These are phyloP conservation scores for Caenorhabditis sp. DNA, from an alignment of 2,888 invertebrate genomes.

Conservation along the genomic window DNA sequence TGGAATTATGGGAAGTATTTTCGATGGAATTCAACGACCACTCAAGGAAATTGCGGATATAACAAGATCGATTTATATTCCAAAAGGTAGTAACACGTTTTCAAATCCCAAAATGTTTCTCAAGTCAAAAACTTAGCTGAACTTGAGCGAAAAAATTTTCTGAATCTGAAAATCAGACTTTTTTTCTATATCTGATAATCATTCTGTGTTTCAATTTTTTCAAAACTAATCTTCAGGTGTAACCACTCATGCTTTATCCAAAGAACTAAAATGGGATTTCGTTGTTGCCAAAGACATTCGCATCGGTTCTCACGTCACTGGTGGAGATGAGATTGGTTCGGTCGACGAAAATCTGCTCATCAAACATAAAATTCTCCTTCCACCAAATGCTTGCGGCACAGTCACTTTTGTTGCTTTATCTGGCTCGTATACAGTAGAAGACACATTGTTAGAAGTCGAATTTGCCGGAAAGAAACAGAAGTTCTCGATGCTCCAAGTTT, in stretches of 20 bases:
- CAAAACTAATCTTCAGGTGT: conserved; percentile 73
- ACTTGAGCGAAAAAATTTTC: no score
- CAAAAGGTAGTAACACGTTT: conserved; percentile 73
- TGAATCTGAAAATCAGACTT: no score
- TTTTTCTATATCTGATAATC: no score
- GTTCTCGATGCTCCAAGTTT: conserved; percentile 88
- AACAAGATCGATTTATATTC: conserved; percentile 96
- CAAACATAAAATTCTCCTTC: conserved; percentile 93
- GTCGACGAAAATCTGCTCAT: conserved; percentile 97
- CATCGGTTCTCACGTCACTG: conserved; percentile 90
- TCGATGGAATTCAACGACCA: conserved; percentile 99
- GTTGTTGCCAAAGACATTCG: conserved; percentile 77
- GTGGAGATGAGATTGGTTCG: conserved; percentile 85
- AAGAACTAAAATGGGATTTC: conserved; percentile 88
- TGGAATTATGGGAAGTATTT: conserved; percentile 98
- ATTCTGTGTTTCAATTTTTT: background rate
- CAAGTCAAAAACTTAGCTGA: no score
- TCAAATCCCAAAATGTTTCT: no score
- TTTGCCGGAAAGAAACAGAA: conserved; percentile 92
- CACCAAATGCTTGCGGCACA: conserved; percentile 92
- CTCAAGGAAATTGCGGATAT: conserved; percentile 90
- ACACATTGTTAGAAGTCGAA: conserved; percentile 93
- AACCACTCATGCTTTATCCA: conserved; percentile 86
- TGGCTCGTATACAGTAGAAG: conserved; percentile 93
- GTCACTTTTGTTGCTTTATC: conserved; percentile 91